Evolutionary conservation across 1,140 invertebrate species (phyloP).

Genomic region (Bombus confusus): DNA sequence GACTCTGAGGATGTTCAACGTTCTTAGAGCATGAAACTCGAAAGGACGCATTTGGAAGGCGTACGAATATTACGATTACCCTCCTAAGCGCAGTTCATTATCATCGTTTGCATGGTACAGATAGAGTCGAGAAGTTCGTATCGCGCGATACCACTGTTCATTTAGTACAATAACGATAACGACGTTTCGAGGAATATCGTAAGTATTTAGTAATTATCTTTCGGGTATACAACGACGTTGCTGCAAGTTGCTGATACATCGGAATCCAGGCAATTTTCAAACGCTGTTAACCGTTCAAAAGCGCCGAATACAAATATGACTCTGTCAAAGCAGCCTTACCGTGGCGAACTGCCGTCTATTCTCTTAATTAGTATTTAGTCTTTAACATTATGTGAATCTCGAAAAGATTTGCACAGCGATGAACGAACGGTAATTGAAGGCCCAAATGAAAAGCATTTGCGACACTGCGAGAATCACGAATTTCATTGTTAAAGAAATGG

Average conservation of each 20-base stretch:
- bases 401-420: too few relatives aligned
- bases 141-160: slow-evolving; percentile 53
- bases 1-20: slow-evolving; percentile 64
- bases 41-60: slow-evolving; percentile 70
- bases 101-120: slow-evolving; percentile 59
- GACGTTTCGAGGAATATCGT: slow-evolving; percentile 18
- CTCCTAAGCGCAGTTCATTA: slow-evolving; percentile 71
- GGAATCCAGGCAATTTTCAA: background rate
- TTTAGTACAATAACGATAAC: slow-evolving; percentile 54
- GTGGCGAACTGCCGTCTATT: too few relatives aligned
- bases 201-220: slow-evolving; percentile 32
- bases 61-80: slow-evolving; percentile 70
- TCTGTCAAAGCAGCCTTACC: background rate
- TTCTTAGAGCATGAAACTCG: slow-evolving; percentile 69
- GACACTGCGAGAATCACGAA: too few relatives aligned
- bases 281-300: background rate
- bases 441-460: too few relatives aligned
- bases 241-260: slow-evolving; percentile 10
- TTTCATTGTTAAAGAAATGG: too few relatives aligned
- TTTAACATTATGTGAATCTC: too few relatives aligned
- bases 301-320: background rate
- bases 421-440: too few relatives aligned
- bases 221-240: background rate
- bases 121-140: slow-evolving; percentile 60
- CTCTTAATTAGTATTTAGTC: too few relatives aligned